Base-by-base conservation (phyloP, 2,888 invertebrate species). In the Diarsia mendica region DNA sequence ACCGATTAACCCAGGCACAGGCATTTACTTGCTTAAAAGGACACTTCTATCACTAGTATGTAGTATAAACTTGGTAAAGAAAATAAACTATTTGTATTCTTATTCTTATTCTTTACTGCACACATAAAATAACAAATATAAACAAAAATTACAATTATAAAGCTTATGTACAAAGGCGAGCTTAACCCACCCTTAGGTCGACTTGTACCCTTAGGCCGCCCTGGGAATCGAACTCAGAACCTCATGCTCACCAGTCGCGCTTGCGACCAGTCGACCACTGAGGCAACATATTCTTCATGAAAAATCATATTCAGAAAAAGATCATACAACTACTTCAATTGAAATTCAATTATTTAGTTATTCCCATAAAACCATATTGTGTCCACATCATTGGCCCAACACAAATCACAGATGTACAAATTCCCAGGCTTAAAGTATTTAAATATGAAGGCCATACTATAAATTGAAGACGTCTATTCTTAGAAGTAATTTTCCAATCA, bases 341-440 rank as follows among this genome's bases (percentile, higher is more conserved):
- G 1, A 28, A 28, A 28, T 28, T 28, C 28, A 28, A 28, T 28
- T 28, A 28, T 28, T 28, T 28, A 28, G 2, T 28, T 28, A 28
- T 28, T 28, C 28, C 28, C 28, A 28, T 28, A 28, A 2, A 28
- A 28, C 28, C 28, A 28, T 28, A 63, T 1, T 63, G 3, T 44
- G 44, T 5, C 39, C 2, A 63, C 3, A 44, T 63, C 63, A n/a
- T 63, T 63, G 63, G n/a, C 63, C n/a, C 6, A 44, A n/a, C 39
- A 63, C 13, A 63, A 44, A n/a, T 61, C 28, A 61, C 69, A 78
- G 49, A 15, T 78, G 75, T 15, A 60, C 0, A 51, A 68, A 60
- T 15, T 60, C 33, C n/a, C 75, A 60, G 11, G 49, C 18, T n/a
- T 23, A n/a, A n/a, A 77, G n/a, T 51, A 68, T 75, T 51, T 60